Base-by-base conservation (phyloP, 2,113 vertebrate genomes). In the Ceyx melanurus region DNA sequence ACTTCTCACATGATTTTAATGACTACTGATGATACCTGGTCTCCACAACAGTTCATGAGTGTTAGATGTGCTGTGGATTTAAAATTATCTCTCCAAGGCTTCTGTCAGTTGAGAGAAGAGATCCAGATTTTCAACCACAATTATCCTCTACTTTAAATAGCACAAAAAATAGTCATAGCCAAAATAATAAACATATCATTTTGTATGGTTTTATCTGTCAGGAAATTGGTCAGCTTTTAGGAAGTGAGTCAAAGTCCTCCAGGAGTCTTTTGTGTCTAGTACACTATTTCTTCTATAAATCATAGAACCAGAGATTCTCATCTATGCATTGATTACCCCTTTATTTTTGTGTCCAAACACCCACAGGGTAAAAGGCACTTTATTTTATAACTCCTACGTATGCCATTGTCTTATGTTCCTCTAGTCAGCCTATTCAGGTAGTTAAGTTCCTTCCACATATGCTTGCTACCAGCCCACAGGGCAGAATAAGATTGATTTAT, bases 171-270 rank as follows among this genome's bases (percentile, higher is more conserved):
- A 78, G 18, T 33, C 73, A 35, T 33, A 85, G 51, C 33, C 54
- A 84, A 86, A 94, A 92, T 70, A 93, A 84, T 76, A 93, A 87
- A 84, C 42, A 66, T 53, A 58, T 61, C 6, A 56, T 88, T 78
- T 84, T 53, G 21, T 10, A 50, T 62, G 26, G 33, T 48, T 91
- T 92, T 72, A 26, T n/a, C 31, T 62, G 57, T 57, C 73, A 73
- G 43, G 48, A 86, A 86, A 78, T 28, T 26, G 23, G 29, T 87
- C 54, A 76, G 42, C 31, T 76, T 78, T 81, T 78, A 88, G 70
- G 74, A 89, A 75, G 13, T 82, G 58, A 86, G 62, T 76, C 70
- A 76, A 88, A 90, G 50, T 82, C 66, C 45, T 81, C 35, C 53
- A 78, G 56, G 64, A 89, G 16, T 46, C 42, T 80, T 89, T 68